Evolutionary conservation across 2,113 vertebrate species (phyloP).

Genomic region (Proteles cristata): DNA sequence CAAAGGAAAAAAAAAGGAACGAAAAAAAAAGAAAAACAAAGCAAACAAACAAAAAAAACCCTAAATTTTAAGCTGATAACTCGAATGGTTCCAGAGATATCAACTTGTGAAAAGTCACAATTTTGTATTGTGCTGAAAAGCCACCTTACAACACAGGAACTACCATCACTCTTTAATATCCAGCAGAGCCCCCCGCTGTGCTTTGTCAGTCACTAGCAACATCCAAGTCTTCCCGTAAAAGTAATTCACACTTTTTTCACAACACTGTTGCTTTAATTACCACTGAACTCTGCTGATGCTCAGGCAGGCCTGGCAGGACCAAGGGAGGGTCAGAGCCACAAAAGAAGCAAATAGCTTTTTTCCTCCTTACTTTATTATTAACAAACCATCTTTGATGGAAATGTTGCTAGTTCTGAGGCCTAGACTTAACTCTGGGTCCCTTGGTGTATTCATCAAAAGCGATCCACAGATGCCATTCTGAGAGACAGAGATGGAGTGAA

Average conservation of each 20-base stretch:
- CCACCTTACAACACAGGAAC: conserved; percentile 86
- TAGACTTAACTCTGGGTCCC: conserved; percentile 86
- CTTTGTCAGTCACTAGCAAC: conserved; percentile 89
- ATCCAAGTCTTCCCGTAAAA: conserved; percentile 90
- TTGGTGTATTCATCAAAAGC: conserved; percentile 87
- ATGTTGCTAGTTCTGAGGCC: conserved; percentile 87
- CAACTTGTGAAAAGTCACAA: conserved; percentile 91
- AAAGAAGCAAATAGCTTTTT: conserved; percentile 88
- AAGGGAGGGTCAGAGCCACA: conserved; percentile 88
- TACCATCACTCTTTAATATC: conserved; percentile 89
- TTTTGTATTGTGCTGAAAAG: conserved; percentile 89
- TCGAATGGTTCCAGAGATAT: conserved; percentile 86
- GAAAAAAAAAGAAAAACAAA: neutral
- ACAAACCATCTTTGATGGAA: conserved; percentile 89
- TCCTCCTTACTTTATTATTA: conserved; percentile 88
- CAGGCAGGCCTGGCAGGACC: conserved; percentile 91
- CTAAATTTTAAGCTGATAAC: conserved; percentile 85
- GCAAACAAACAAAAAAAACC: conserved; percentile 22
- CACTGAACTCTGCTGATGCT: conserved; percentile 89
- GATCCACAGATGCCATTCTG: conserved; percentile 75
- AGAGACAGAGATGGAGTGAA: conserved; percentile 48
- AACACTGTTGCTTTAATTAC: conserved; percentile 93
- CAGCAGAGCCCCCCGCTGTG: conserved; percentile 90
- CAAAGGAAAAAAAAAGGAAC: conserved; percentile 46
- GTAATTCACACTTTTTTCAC: conserved; percentile 94